A percentile compares a stretch with the other conserved stretches of the same genome.
These are phyloP conservation scores for Typhlomys cinereus DNA, from an alignment of 2,113 vertebrate genomes.

Conservation along the genomic window DNA sequence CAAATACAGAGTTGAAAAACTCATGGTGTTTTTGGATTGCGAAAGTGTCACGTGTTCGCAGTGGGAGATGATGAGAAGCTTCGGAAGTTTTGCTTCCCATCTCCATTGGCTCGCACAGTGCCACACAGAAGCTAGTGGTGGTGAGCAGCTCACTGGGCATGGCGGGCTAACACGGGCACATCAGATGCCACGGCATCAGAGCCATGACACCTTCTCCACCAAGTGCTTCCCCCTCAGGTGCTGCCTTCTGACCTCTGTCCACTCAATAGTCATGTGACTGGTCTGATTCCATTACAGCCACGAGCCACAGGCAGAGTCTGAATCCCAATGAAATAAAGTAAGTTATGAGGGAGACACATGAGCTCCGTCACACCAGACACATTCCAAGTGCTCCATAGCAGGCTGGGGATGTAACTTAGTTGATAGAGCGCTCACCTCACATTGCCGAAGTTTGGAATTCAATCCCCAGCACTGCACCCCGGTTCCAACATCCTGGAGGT, in stretches of 20 bases:
- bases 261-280: background rate
- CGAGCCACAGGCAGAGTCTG: background rate
- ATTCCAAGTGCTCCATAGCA: background rate
- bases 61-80: background rate
- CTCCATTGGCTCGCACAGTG: too few species aligned
- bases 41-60: background rate
- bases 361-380: rapidly evolving
- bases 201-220: too few species aligned
- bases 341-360: too few species aligned
- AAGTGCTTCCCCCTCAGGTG: background rate
- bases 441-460: too few species aligned
- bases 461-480: too few species aligned
- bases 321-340: background rate
- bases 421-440: too few species aligned
- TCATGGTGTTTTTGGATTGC: background rate
- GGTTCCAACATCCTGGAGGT: too few species aligned
- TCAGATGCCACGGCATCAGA: background rate
- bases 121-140: background rate
- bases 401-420: too few species aligned
- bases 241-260: background rate
- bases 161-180: background rate
- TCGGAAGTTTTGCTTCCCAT: background rate
- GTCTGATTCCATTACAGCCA: rapidly evolving
- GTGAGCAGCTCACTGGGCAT: rapidly evolving
- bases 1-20: background rate